phyloP scores from a whole-genome alignment of 2,888 invertebrate species.

The Cosmorhoe ocellata region DNA sequence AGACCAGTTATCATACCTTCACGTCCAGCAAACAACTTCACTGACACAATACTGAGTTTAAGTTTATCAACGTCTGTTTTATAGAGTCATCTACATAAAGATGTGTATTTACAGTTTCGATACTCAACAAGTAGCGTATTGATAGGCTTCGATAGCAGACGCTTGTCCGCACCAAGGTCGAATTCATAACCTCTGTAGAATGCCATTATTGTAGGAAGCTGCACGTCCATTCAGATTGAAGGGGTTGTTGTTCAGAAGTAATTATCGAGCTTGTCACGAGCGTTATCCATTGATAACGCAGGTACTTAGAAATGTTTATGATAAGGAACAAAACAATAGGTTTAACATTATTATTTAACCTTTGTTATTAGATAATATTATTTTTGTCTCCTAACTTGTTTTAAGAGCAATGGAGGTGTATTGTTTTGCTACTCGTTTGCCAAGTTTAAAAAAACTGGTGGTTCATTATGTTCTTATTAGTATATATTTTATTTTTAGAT shows the following conservation, averaged over 20 bases:
- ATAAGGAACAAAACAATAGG: no score
- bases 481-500: no score
- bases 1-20: background rate
- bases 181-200: conserved; percentile 18
- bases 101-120: conserved; percentile 19
- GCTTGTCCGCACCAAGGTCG: conserved; percentile 19
- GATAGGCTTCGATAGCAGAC: conserved; percentile 10
- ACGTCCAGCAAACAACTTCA: background rate
- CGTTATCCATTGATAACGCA: no score
- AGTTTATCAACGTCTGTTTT: conserved; percentile 6
- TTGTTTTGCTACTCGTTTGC: background rate
- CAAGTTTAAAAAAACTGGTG: no score
- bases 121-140: conserved; percentile 8
- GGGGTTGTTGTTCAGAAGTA: conserved; percentile 2
- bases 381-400: background rate
- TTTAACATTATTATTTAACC: no score
- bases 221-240: conserved; percentile 4
- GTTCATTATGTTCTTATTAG: no score
- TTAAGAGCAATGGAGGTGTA: background rate
- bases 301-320: no score
- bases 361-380: no score
- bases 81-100: conserved; percentile 8
- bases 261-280: no score
- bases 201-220: conserved; percentile 17
- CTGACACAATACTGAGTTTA: conserved; percentile 5